phyloP scores from a whole-genome alignment of 2,113 vertebrate genomes.

The Greenwoodochromis staneri region DNA sequence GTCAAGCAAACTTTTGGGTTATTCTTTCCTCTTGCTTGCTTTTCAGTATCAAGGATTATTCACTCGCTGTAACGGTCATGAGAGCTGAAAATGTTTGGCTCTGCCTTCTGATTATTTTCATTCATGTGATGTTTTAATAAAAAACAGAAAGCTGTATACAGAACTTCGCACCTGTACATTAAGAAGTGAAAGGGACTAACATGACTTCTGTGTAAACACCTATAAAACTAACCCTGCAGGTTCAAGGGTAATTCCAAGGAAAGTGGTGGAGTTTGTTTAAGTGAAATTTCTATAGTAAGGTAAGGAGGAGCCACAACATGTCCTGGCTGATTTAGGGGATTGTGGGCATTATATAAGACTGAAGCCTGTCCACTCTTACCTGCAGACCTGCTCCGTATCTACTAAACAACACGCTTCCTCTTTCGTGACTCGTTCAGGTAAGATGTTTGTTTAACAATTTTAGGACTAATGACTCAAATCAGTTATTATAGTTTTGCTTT shows the following conservation, averaged over 20 bases:
- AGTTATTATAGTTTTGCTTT: not conserved
- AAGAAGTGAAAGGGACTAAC: no score
- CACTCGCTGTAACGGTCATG: no score
- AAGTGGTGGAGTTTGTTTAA: not conserved
- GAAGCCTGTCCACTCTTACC: not conserved
- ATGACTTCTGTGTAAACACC: not conserved
- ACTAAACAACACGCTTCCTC: not conserved
- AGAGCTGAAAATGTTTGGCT: no score
- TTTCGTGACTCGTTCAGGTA: not conserved
- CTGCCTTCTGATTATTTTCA: no score
- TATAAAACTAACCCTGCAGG: fast-evolving
- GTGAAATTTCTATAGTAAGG: fast-evolving
- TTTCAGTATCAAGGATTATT: no score
- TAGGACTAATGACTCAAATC: not conserved
- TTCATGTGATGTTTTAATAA: no score
- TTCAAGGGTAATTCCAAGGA: not conserved
- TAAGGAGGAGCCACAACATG: fast-evolving
- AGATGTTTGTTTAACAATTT: not conserved
- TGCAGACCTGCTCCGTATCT: not conserved
- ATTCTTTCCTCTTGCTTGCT: no score
- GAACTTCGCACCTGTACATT: not conserved
- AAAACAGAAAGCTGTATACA: not conserved
- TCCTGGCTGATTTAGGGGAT: not conserved
- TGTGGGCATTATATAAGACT: not conserved
- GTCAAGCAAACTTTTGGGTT: fast-evolving